These are phyloP conservation scores for Hycleus cichorii DNA, from an alignment of 1,140 invertebrate species.

Conservation along the genomic window DNA sequence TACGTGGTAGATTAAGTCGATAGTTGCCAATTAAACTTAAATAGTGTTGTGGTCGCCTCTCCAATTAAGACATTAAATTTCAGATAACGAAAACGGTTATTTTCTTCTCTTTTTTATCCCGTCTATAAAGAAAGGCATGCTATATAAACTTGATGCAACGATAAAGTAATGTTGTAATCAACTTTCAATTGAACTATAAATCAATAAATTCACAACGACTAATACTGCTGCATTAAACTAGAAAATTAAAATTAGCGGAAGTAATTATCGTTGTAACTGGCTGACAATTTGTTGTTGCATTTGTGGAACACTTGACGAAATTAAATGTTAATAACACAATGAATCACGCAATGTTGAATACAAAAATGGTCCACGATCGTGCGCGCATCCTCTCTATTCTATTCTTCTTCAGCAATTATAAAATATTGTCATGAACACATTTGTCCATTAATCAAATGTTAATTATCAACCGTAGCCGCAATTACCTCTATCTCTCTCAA, in stretches of 20 bases:
- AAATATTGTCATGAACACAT: constrained; percentile 22
- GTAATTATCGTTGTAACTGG: no score
- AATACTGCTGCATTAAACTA: no score
- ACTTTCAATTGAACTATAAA: no score
- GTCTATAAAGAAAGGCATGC: no score
- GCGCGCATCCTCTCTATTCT: neutral
- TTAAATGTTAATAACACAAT: constrained; percentile 14
- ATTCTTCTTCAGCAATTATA: constrained; percentile 16
- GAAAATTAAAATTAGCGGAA: no score
- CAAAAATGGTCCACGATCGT: constrained; percentile 1
- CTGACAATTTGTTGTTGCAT: neutral
- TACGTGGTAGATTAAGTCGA: neutral
- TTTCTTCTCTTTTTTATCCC: neutral
- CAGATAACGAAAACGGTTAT: constrained; percentile 1
- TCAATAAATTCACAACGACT: no score
- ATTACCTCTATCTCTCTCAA: constrained; percentile 17
- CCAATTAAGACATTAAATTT: constrained; percentile 8
- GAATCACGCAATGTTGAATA: constrained; percentile 8
- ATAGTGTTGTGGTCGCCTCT: neutral
- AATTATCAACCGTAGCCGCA: constrained; percentile 24
- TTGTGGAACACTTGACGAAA: constrained; percentile 4
- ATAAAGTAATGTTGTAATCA: no score
- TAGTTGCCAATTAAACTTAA: constrained; percentile 1
- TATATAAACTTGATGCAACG: no score
- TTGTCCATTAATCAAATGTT: constrained; percentile 32